Evolutionary conservation across 1,140 invertebrate genomes (phyloP).

Genomic region (Drosophila ananassae): DNA sequence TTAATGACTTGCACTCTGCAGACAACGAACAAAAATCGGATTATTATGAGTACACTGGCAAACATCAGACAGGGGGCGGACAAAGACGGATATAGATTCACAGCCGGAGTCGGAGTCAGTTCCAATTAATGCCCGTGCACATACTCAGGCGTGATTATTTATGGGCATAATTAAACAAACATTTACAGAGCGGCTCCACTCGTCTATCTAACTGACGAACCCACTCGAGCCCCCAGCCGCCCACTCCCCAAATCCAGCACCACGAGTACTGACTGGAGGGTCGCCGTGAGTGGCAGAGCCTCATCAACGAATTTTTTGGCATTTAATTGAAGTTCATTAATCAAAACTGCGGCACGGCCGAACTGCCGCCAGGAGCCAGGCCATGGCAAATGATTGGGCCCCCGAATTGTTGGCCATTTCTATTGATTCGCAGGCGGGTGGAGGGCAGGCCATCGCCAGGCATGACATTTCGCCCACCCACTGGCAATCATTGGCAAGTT

Average conservation of each 20-base stretch:
- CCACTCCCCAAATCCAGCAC: constrained; percentile 35
- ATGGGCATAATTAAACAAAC: constrained; percentile 79
- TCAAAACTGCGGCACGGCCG: constrained; percentile 46
- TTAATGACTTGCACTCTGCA: constrained; percentile 67
- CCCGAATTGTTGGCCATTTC: constrained; percentile 54
- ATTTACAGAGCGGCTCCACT: constrained; percentile 54
- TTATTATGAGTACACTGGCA: constrained; percentile 57
- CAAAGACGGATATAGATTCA: constrained; percentile 7
- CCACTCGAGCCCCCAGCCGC: constrained; percentile 32
- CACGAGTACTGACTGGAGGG: background rate
- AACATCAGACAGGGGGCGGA: background rate
- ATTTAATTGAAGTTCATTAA: constrained; percentile 76
- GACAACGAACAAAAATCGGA: constrained; percentile 45
- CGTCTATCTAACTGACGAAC: constrained; percentile 29
- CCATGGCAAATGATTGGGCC: constrained; percentile 33
- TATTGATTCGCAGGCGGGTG: constrained; percentile 39
- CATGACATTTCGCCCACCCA: constrained; percentile 62
- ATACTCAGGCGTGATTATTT: constrained; percentile 71
- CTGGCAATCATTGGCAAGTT: constrained; percentile 58
- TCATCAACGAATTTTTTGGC: constrained; percentile 49
- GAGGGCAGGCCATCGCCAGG: constrained; percentile 3
- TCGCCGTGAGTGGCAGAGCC: constrained; percentile 29
- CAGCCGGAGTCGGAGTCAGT: constrained; percentile 41
- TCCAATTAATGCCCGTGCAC: constrained; percentile 66
- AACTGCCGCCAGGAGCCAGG: constrained; percentile 5